Evolutionary conservation across 2,113 vertebrate genomes (phyloP).

Genomic region (Syrmaticus mikado): DNA sequence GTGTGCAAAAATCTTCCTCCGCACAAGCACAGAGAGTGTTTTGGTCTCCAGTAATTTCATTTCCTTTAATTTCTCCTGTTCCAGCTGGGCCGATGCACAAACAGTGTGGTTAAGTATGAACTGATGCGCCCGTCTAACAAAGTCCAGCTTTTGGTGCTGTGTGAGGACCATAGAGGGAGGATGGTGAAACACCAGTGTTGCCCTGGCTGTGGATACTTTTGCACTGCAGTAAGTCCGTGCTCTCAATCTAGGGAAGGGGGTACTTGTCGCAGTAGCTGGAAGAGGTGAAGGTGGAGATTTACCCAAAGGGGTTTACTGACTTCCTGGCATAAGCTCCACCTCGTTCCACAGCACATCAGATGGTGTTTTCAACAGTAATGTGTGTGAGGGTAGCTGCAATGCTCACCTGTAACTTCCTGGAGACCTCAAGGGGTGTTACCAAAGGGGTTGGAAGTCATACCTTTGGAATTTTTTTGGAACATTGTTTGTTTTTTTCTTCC

Average conservation of each 20-base stretch:
- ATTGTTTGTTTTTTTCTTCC: not conserved
- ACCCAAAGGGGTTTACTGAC: conserved; percentile 55
- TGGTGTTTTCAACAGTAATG: conserved; percentile 49
- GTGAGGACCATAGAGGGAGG: conserved; percentile 94
- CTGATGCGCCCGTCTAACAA: conserved; percentile 96
- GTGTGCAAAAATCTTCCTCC: conserved; percentile 19
- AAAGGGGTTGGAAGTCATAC: not conserved
- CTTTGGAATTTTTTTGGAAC: not conserved
- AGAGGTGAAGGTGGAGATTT: conserved; percentile 58
- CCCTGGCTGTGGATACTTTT: conserved; percentile 96
- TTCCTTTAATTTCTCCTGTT: conserved; percentile 62
- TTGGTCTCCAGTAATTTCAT: conserved; percentile 67
- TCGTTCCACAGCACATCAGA: conserved; percentile 58
- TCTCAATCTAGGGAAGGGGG: conserved; percentile 58
- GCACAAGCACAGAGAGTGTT: conserved; percentile 32
- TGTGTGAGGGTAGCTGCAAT: conserved; percentile 35
- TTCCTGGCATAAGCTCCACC: conserved; percentile 54
- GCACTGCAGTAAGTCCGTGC: conserved; percentile 85
- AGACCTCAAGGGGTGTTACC: not conserved
- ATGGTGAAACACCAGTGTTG: conserved; percentile 99
- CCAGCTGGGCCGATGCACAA: conserved; percentile 91
- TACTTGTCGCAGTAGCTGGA: conserved; percentile 45
- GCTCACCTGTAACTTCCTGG: not conserved
- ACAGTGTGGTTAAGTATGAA: conserved; percentile 90
- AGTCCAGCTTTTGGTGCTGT: conserved; percentile 92